A percentile compares a stretch with the other conserved stretches of the same genome.
Evolutionary conservation across 2,888 invertebrate genomes (phyloP).

Genomic region (Melieria omissa): DNA sequence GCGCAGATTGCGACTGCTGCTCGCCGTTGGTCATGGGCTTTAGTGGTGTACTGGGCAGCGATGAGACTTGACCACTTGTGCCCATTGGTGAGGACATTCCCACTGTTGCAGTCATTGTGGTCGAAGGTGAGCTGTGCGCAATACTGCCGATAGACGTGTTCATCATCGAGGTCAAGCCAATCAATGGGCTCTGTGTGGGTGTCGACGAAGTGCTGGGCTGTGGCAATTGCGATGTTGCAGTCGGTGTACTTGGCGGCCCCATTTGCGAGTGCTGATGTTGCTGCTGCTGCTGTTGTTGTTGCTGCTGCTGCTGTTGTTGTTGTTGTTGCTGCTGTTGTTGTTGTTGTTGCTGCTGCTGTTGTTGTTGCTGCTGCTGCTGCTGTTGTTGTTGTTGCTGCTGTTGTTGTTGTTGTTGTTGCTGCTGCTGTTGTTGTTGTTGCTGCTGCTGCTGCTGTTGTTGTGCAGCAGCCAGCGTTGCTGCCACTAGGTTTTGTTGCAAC

Average conservation of each 20-base stretch:
- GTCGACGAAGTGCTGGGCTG: slow-evolving; percentile 53
- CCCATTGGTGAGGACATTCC: slow-evolving; percentile 46
- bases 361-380: slow-evolving; percentile 54
- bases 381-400: slow-evolving; percentile 52
- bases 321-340: slow-evolving; percentile 54
- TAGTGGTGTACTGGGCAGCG: slow-evolving; percentile 54
- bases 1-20: slow-evolving; percentile 40
- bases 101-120: slow-evolving; percentile 38
- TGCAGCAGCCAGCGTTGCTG: too few relatives aligned
- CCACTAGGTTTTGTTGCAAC: slow-evolving; percentile 48
- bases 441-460: slow-evolving; percentile 46
- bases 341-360: slow-evolving; percentile 46
- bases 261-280: slow-evolving; percentile 39
- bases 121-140: slow-evolving; percentile 38
- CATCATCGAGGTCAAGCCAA: slow-evolving; percentile 64
- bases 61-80: slow-evolving; percentile 35
- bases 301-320: slow-evolving; percentile 69
- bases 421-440: slow-evolving; percentile 48
- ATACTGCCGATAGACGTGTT: slow-evolving; percentile 50
- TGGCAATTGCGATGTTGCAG: slow-evolving; percentile 40
- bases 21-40: slow-evolving; percentile 37
- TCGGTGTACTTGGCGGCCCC: slow-evolving; percentile 38
- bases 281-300: slow-evolving; percentile 57
- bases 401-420: slow-evolving; percentile 43
- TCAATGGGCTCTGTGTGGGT: slow-evolving; percentile 66